These are phyloP conservation scores for Trichacis sp. DNA, from an alignment of 2,888 invertebrate genomes.

Conservation along the genomic window DNA sequence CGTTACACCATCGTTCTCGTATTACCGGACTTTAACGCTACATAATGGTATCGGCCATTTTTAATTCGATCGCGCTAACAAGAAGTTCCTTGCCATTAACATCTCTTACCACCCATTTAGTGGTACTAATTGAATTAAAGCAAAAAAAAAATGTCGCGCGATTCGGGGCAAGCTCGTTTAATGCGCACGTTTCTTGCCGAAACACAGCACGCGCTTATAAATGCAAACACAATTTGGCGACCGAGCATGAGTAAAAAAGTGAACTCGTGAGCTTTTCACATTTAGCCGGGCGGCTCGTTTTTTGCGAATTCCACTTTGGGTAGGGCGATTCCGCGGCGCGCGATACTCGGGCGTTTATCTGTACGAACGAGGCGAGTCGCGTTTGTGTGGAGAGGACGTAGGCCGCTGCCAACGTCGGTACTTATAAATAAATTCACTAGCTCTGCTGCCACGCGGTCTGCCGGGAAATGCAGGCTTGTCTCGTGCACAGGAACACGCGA, in stretches of 20 bases:
- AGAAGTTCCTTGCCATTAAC: background rate
- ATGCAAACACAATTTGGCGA: conserved; percentile 17
- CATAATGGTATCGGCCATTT: background rate
- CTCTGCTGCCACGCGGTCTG: conserved; percentile 67
- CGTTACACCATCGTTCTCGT: background rate
- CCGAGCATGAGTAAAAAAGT: conserved; percentile 18
- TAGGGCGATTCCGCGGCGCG: conserved; percentile 12
- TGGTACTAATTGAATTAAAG: background rate
- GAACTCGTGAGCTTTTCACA: conserved; percentile 26
- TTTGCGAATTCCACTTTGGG: conserved; percentile 25
- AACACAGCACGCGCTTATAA: background rate
- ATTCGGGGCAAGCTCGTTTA: background rate
- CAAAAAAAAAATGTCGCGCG: background rate
- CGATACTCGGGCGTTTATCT: conserved; percentile 13
- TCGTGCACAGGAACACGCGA: conserved; percentile 28
- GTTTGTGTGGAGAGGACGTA: conserved; percentile 22
- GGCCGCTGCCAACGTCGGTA: conserved; percentile 33
- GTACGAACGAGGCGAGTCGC: conserved; percentile 17
- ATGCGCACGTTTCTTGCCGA: background rate
- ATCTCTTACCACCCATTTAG: background rate
- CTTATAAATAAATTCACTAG: conserved; percentile 64
- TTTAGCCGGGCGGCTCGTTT: conserved; percentile 22
- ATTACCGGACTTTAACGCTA: background rate
- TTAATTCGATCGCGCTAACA: conserved; percentile 1
- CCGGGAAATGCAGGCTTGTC: conserved; percentile 52